phyloP scores from a whole-genome alignment of 2,113 vertebrate species.

The Cynoglossus semilaevis region DNA sequence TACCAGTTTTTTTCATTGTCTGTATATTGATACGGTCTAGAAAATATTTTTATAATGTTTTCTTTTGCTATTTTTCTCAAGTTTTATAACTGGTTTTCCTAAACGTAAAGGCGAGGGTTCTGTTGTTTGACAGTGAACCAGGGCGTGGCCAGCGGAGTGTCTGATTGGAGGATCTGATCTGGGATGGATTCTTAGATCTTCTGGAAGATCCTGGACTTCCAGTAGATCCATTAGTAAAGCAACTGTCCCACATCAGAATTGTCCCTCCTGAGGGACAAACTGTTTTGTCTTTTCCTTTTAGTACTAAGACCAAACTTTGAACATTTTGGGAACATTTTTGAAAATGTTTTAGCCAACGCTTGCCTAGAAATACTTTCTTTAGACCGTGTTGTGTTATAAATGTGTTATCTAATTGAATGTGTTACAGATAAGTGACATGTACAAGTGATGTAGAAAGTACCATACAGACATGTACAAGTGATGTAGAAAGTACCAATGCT shows the following conservation, averaged over 20 bases:
- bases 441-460: conserved; percentile 62
- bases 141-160: conserved; percentile 33
- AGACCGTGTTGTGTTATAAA: conserved; percentile 47
- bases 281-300: conserved; percentile 54
- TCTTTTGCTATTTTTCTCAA: conserved; percentile 76
- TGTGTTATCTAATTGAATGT: conserved; percentile 57
- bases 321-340: conserved; percentile 68
- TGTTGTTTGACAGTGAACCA: conserved; percentile 53
- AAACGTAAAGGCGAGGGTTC: conserved; percentile 43
- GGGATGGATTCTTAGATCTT: background rate
- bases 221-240: background rate
- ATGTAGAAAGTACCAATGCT: conserved; percentile 53
- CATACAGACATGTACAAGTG: conserved; percentile 67
- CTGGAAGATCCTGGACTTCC: too few species aligned
- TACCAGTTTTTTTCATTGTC: conserved; percentile 49
- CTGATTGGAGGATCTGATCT: conserved; percentile 17
- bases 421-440: conserved; percentile 72
- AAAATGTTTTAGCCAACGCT: conserved; percentile 56
- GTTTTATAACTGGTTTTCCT: conserved; percentile 75
- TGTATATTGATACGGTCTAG: conserved; percentile 62
- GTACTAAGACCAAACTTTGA: conserved; percentile 70
- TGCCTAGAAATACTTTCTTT: conserved; percentile 54
- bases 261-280: conserved; percentile 32
- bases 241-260: conserved; percentile 19
- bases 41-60: conserved; percentile 78